A percentile compares a stretch with the other conserved stretches of the same genome.
Evolutionary conservation across 2,797 vertebrate species (phyloP).

Genomic region (Sebastes steindachneri): DNA sequence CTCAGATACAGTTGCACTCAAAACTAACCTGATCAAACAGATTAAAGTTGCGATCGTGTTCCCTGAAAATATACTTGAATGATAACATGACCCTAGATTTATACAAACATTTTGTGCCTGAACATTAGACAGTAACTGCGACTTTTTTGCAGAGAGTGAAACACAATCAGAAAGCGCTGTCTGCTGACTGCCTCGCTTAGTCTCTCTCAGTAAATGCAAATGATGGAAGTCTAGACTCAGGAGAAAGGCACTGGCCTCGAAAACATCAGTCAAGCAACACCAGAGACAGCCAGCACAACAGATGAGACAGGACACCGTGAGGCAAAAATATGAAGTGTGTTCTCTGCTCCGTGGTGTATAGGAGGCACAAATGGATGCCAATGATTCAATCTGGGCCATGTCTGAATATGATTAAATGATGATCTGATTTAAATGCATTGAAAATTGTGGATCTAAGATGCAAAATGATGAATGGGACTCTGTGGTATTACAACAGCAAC

Average conservation of each 20-base stretch:
- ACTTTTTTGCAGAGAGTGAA: background rate
- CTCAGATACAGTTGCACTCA: constrained; percentile 16
- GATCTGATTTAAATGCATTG: constrained; percentile 32
- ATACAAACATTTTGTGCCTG: background rate
- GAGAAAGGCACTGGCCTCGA: constrained; percentile 25
- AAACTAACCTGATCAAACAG: constrained; percentile 37
- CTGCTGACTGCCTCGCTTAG: constrained; percentile 3
- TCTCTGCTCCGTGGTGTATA: constrained; percentile 32
- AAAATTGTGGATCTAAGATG: constrained; percentile 14
- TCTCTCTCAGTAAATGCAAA: constrained; percentile 46
- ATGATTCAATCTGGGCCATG: constrained; percentile 16
- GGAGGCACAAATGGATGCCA: constrained; percentile 10
- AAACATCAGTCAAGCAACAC: constrained; percentile 26
- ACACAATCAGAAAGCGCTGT: constrained; percentile 22
- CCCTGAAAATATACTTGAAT: background rate
- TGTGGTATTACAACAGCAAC: background rate
- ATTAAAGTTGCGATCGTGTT: constrained; percentile 11
- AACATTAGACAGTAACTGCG: background rate
- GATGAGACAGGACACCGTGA: constrained; percentile 30
- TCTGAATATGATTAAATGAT: constrained; percentile 34
- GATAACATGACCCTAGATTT: background rate
- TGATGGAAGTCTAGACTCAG: constrained; percentile 39
- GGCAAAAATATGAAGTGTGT: constrained; percentile 24
- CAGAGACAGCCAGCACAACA: constrained; percentile 25
- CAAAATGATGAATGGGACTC: constrained; percentile 27